These are phyloP conservation scores for Apodemia duryi DNA, from an alignment of 2,888 invertebrate genomes.

Conservation along the genomic window DNA sequence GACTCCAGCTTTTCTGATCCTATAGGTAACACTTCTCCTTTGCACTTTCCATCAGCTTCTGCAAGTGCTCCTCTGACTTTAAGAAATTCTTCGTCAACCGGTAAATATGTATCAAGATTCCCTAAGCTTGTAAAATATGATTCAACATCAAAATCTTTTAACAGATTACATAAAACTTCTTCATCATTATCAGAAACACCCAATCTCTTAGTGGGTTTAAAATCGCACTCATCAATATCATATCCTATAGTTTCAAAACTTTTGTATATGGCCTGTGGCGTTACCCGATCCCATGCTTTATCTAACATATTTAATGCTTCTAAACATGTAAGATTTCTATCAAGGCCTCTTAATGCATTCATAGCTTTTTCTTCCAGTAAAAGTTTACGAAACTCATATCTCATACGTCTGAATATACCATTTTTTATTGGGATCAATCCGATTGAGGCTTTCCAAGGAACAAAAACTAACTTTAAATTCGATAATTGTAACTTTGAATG, in stretches of 20 bases:
- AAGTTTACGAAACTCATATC: conserved; percentile 42
- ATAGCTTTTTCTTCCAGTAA: conserved; percentile 42
- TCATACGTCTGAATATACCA: conserved; percentile 40
- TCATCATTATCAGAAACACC: conserved; percentile 41
- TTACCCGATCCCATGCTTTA: conserved; percentile 43
- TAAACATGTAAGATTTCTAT: conserved; percentile 43
- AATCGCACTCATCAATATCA: conserved; percentile 36
- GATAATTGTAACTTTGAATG: conserved; percentile 46
- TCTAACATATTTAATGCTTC: conserved; percentile 45
- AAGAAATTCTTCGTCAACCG: conserved; percentile 46
- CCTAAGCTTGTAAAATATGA: conserved; percentile 39
- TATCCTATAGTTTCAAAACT: conserved; percentile 43
- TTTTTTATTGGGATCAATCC: conserved; percentile 46
- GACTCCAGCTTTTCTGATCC: conserved; percentile 39
- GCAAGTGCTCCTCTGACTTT: conserved; percentile 42
- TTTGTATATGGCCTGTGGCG: conserved; percentile 38
- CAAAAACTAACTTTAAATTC: conserved; percentile 44
- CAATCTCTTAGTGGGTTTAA: conserved; percentile 21
- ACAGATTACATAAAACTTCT: conserved; percentile 37
- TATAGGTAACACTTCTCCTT: conserved; percentile 37
- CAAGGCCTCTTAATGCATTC: conserved; percentile 40
- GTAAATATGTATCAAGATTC: conserved; percentile 43
- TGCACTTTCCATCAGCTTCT: conserved; percentile 29
- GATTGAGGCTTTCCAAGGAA: conserved; percentile 46
- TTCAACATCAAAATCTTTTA: conserved; percentile 44